Base-by-base conservation (phyloP, 2,113 vertebrate genomes). In the Dasyurus viverrinus region DNA sequence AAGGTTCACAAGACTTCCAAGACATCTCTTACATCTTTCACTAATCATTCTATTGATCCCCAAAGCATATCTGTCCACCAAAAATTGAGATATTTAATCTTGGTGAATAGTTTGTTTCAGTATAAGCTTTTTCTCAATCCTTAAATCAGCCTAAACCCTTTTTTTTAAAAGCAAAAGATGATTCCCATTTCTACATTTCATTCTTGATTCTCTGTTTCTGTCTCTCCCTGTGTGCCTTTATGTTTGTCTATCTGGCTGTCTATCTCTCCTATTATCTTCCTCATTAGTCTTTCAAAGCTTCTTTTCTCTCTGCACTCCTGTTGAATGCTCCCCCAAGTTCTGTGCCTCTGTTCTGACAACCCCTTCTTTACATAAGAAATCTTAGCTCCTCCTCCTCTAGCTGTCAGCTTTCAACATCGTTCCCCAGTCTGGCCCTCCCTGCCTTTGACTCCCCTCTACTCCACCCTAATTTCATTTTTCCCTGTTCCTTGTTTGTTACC, bases 401-500 rank as follows among this genome's bases (percentile, higher is more conserved):
- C 53, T 91, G 22, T 48, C 3, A 22, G 50, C 93, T 97, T 97
- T 97, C 95, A 89, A 95, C 96, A 97, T 84, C 84, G 89, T 91
- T 57, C 93, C 46, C 60, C 55, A n/a, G 46, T 48, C 89, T 90
- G 89, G 24, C 89, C 26, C 89, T 30, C 97, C 98, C 97, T 93
- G 89, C 89, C 94, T 95, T 30, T 26, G 90, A 48, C 90, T 94
- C 92, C 93, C 60, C 93, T 95, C 89, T 6, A 57, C 53, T 57
- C 96, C 95, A 94, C 94, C 95, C 94, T 94, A 54, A 55, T 93
- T 94, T 94, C 3, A 2, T 25, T 46, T 97, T 55, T 94, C 95
- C 94, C 94, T 94, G 96, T 95, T 97, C 84, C 55, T 91, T 96
- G 97, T 95, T 94, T 93, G 93, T 95, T 90, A 89, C 53, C 76